Evolutionary conservation across 2,888 invertebrate species (phyloP), one percentile per base, ranked within the genome.

Genomic region (Drosophila cognata): DNA sequence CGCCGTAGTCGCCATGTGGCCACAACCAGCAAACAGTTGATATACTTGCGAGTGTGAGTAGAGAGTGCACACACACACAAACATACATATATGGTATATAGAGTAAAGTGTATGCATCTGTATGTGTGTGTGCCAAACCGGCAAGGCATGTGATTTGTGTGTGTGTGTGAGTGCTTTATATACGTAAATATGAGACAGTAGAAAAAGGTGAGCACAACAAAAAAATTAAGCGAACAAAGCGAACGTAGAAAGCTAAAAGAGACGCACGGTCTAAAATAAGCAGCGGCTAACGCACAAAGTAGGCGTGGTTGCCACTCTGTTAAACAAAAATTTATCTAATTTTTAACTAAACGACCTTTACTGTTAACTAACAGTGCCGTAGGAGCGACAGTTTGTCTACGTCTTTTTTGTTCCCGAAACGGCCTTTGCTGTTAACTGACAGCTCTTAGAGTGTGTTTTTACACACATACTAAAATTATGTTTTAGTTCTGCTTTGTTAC

Each of bases 181-280:
- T 74, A 59, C 55, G 64, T 70, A 11, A n/a, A 48, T 58, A 50
- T 59, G 50, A 51, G 77, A 71, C 50, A 67, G 70, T 60, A 85
- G 85, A 88, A 85, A 85, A 81, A 84, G 75, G 87, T 85, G 85
- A 85, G 88, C 85, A 85, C 85, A 85, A 85, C 85, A 85, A 81
- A 85, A 46, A 86, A 81, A 77, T 71, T 71, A 83, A 73, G 77
- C 70, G 69, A 74, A 79, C 38, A 79, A 76, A 63, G 51, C 72
- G 31, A 38, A 74, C 71, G 72, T 68, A 81, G 78, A 81, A 81
- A 81, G 75, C 64, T 69, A 52, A 65, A 66, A 64, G 50, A 67
- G 50, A 35, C 61, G 21, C 28, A 63, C 51, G n/a, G 50, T 29
- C 51, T 74, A 51, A 59, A 52, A 48, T n/a, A 43, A 58, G 33